phyloP scores from a whole-genome alignment of 2,797 vertebrate species.

The Peromyscus nudipes region DNA sequence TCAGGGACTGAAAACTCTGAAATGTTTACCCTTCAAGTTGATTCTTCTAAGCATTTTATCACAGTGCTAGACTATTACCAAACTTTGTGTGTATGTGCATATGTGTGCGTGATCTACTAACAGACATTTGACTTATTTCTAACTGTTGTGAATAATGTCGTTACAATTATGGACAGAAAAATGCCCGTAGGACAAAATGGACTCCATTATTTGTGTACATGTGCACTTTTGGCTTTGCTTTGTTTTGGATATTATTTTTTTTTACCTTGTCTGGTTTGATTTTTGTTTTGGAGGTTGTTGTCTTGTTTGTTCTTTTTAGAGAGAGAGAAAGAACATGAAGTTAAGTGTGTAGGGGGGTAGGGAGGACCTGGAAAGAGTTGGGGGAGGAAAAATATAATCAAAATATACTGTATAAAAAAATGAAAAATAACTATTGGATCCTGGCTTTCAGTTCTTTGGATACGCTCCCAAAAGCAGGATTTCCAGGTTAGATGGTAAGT shows the following conservation, averaged over 20 bases:
- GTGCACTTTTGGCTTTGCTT: background rate
- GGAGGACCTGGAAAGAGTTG: background rate
- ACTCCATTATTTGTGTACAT: background rate
- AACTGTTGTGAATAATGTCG: background rate
- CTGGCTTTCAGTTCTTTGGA: background rate
- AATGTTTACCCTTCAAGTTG: background rate
- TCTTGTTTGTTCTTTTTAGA: background rate
- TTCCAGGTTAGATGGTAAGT: background rate
- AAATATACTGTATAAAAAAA: background rate
- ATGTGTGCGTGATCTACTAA: background rate
- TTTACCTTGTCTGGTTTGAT: background rate
- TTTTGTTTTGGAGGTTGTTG: background rate
- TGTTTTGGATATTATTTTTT: background rate
- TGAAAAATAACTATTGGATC: background rate
- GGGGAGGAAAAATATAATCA: background rate
- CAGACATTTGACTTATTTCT: background rate
- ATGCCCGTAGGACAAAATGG: background rate
- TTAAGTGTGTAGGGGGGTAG: too few species aligned
- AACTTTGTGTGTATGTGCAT: background rate
- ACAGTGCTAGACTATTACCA: background rate
- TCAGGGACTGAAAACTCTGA: background rate
- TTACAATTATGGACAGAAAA: background rate
- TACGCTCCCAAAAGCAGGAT: background rate
- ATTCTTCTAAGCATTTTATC: background rate
- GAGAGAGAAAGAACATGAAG: background rate